Evolutionary conservation across 2,113 vertebrate species (phyloP).

Genomic region (Morone saxatilis): DNA sequence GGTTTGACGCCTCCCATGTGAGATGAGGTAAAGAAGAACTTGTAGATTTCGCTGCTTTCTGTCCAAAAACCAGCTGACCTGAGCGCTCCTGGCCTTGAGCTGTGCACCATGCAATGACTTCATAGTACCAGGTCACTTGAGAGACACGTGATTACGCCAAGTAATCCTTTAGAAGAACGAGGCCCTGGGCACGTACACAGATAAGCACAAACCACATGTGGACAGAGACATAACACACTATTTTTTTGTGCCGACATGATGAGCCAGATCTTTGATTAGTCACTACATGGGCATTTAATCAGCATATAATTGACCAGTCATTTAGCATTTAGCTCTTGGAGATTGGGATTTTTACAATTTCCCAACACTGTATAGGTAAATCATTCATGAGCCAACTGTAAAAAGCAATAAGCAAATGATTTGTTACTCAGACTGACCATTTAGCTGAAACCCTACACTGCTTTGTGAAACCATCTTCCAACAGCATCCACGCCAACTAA

Average conservation of each 20-base stretch:
- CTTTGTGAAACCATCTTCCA: not conserved
- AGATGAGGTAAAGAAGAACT: constrained; percentile 35
- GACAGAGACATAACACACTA: not conserved
- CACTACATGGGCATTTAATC: not conserved
- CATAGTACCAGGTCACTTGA: constrained; percentile 63
- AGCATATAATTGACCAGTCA: not conserved
- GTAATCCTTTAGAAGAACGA: constrained; percentile 37
- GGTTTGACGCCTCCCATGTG: constrained; percentile 11
- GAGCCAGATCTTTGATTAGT: not conserved
- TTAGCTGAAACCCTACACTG: not conserved
- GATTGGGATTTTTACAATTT: too few relatives aligned
- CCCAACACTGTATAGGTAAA: too few relatives aligned
- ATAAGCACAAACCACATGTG: constrained; percentile 43
- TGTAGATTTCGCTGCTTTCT: constrained; percentile 7
- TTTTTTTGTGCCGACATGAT: not conserved
- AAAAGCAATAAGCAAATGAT: too few relatives aligned
- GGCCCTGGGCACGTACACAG: constrained; percentile 65
- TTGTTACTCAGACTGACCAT: not conserved
- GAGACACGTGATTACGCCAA: constrained; percentile 31
- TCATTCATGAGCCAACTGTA: too few relatives aligned
- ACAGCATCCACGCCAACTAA: not conserved
- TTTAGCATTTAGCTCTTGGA: not conserved
- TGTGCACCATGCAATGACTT: constrained; percentile 43
- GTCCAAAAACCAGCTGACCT: constrained; percentile 47
- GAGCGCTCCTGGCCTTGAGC: constrained; percentile 54